These are phyloP conservation scores for Pelodytes ibericus DNA, from an alignment of 2,797 vertebrate species.

Conservation along the genomic window DNA sequence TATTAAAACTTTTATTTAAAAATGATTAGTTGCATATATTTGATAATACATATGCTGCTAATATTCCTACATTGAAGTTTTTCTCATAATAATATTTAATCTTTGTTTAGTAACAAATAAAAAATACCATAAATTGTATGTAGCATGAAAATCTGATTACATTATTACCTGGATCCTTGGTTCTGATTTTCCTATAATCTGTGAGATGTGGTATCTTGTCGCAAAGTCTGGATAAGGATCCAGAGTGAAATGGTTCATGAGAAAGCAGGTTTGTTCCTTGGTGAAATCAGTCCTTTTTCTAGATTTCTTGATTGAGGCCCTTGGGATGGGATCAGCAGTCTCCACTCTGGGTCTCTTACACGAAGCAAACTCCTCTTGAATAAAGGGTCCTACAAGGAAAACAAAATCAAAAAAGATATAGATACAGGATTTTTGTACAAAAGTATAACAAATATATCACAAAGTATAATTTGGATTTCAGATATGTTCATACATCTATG, in stretches of 20 bases:
- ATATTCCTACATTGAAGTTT: too few species aligned
- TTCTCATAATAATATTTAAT: too few species aligned
- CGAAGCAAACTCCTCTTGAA: neutral
- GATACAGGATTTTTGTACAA: neutral
- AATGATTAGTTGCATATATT: too few species aligned
- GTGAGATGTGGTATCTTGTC: neutral
- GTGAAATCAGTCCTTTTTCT: conserved; percentile 14
- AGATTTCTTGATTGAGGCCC: neutral
- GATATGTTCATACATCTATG: too few species aligned
- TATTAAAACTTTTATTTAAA: too few species aligned
- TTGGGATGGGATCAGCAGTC: neutral
- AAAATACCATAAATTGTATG: too few species aligned
- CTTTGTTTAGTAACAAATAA: too few species aligned
- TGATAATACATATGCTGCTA: too few species aligned
- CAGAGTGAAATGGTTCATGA: conserved; percentile 9
- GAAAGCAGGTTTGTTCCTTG: conserved; percentile 25
- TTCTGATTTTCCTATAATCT: neutral
- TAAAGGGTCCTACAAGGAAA: neutral
- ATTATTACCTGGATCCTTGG: conserved; percentile 29
- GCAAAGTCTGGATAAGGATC: conserved; percentile 39
- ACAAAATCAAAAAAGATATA: neutral
- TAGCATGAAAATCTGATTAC: too few species aligned
- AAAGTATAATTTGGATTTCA: too few species aligned
- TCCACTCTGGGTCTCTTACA: neutral
- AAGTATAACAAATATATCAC: too few species aligned